Conservation (phyloP, 2,113 vertebrate genomes). For the Microcebus ravelobensis region DNA sequence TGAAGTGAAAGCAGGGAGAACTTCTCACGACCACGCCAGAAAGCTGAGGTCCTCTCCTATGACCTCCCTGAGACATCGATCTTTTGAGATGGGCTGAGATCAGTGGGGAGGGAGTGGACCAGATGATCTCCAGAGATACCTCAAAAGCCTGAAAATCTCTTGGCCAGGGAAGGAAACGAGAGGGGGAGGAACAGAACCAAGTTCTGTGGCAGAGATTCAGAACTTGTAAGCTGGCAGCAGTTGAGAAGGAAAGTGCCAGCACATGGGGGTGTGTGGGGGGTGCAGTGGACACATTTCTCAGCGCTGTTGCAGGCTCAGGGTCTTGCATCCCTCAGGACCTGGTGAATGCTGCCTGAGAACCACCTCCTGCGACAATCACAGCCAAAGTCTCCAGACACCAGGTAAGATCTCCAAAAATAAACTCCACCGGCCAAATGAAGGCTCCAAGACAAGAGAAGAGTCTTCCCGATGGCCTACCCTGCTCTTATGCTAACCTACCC, state of each 20-base stretch:
- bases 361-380: background rate
- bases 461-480: background rate
- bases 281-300: background rate
- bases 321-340: background rate
- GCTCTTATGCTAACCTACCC: background rate
- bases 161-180: background rate
- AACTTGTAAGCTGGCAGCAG: slow-evolving; percentile 26
- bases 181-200: background rate
- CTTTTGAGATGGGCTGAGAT: background rate
- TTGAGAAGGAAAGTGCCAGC: slow-evolving; percentile 35
- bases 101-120: background rate
- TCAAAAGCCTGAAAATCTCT: background rate
- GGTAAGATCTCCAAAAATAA: background rate
- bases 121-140: slow-evolving; percentile 27
- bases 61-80: background rate
- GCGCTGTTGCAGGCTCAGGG: background rate
- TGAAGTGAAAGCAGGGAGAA: background rate
- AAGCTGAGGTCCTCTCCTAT: background rate
- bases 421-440: background rate
- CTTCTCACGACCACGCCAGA: background rate
- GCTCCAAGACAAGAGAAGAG: background rate
- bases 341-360: background rate
- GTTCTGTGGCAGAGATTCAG: slow-evolving; percentile 29
- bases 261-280: background rate
- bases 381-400: background rate